Percentiles rank a stretch among this genome's conserved stretches.
Evolutionary conservation across 2,113 vertebrate species (phyloP).

Genomic region (Calonectris borealis): DNA sequence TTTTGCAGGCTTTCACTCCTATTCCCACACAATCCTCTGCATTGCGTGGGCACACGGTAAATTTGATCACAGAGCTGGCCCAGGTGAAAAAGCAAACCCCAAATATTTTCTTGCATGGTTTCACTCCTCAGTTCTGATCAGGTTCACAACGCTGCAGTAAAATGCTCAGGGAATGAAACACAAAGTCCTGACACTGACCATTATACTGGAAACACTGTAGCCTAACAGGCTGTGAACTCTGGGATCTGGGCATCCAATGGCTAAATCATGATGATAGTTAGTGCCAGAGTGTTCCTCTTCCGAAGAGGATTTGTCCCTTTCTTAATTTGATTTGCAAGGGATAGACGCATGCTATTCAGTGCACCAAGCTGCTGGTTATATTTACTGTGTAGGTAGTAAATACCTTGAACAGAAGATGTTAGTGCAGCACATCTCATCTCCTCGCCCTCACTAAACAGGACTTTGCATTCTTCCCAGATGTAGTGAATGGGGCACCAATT

Average conservation of each 20-base stretch:
- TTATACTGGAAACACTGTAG: not conserved
- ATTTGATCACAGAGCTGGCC: not conserved
- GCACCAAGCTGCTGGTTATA: not conserved
- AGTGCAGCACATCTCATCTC: not conserved
- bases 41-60: fast-evolving
- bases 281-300: not conserved
- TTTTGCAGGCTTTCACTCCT: not conserved
- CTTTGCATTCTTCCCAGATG: not conserved
- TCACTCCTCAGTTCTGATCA: not conserved
- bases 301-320: not conserved
- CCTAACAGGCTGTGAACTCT: not conserved
- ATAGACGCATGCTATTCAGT: not conserved
- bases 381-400: not conserved
- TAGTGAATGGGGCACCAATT: not conserved
- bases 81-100: not conserved
- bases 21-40: not conserved
- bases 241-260: not conserved
- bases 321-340: not conserved
- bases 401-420: not conserved
- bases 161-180: not conserved
- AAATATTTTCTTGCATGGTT: not conserved
- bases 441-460: not conserved
- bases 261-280: not conserved
- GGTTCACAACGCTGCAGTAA: not conserved
- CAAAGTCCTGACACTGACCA: not conserved